phyloP scores from a whole-genome alignment of 1,140 invertebrate species.

The Thaumatotibia leucotreta region DNA sequence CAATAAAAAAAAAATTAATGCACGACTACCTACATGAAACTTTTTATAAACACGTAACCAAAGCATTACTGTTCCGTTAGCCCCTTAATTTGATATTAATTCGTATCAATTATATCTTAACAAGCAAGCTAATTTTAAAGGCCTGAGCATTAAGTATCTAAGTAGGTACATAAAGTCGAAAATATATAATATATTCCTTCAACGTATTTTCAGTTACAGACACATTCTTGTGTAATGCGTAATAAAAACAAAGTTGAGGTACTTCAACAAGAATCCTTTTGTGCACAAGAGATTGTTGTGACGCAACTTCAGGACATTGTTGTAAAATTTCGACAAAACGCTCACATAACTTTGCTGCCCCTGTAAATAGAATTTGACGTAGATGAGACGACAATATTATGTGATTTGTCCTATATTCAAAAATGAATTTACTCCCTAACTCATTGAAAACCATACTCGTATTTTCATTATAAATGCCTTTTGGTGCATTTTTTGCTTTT shows the following conservation, averaged over 20 bases:
- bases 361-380: not conserved
- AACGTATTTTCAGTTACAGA: not conserved
- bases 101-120: too few species aligned
- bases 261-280: conserved; percentile 10
- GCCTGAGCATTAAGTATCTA: too few species aligned
- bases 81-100: too few species aligned
- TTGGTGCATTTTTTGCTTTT: too few species aligned
- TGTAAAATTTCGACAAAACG: conserved; percentile 11
- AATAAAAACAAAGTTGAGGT: conserved; percentile 12
- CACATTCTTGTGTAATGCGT: not conserved
- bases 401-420: conserved; percentile 8
- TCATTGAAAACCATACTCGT: too few species aligned
- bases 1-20: too few species aligned
- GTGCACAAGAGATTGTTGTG: conserved; percentile 3
- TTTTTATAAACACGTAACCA: too few species aligned
- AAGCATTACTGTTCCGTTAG: too few species aligned
- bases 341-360: conserved; percentile 2
- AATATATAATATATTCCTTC: not conserved
- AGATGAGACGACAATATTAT: conserved; percentile 22
- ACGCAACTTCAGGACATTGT: conserved; percentile 10
- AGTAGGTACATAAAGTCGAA: too few species aligned
- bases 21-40: too few species aligned
- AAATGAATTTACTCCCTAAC: not conserved
- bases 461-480: too few species aligned
- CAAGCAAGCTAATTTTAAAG: too few species aligned